Evolutionary conservation across 2,888 invertebrate species (phyloP).

Genomic region (Terebella lapidaria): DNA sequence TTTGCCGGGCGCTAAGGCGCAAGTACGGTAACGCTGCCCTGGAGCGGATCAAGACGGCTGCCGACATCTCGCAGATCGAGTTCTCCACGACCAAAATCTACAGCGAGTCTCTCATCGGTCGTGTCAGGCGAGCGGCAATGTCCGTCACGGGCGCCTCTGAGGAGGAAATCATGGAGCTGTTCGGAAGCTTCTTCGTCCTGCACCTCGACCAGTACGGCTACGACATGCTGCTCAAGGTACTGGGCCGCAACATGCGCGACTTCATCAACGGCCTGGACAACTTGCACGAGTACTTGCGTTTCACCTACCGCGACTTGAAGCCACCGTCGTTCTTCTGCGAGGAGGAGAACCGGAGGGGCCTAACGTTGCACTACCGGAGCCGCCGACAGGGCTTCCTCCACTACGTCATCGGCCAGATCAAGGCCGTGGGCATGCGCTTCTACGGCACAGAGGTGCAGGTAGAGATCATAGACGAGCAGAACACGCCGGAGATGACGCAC

Average conservation of each 20-base stretch:
- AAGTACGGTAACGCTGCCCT: slow-evolving; percentile 92
- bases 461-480: slow-evolving; percentile 79
- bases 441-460: slow-evolving; percentile 91
- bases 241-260: slow-evolving; percentile 87
- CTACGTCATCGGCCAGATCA: slow-evolving; percentile 94
- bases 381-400: slow-evolving; percentile 82
- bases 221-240: slow-evolving; percentile 59
- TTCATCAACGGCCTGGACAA: slow-evolving; percentile 92
- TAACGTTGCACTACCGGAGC: slow-evolving; percentile 77
- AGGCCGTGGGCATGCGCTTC: slow-evolving; percentile 71
- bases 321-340: slow-evolving; percentile 97
- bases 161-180: slow-evolving; percentile 84
- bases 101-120: slow-evolving; percentile 80
- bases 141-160: slow-evolving; percentile 70
- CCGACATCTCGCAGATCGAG: slow-evolving; percentile 80
- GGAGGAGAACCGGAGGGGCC: slow-evolving; percentile 79
- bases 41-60: slow-evolving; percentile 77
- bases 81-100: slow-evolving; percentile 78
- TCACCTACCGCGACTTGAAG: slow-evolving; percentile 82
- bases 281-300: slow-evolving; percentile 92
- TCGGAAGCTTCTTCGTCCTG: slow-evolving; percentile 87
- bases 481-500: slow-evolving; percentile 83
- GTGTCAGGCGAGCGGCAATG: slow-evolving; percentile 68
- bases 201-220: slow-evolving; percentile 94
- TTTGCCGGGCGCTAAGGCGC: slow-evolving; percentile 85